Evolutionary conservation across 2,113 vertebrate species (phyloP), one percentile per base, ranked within the genome.

Genomic region (Rhadina sibilatrix): DNA sequence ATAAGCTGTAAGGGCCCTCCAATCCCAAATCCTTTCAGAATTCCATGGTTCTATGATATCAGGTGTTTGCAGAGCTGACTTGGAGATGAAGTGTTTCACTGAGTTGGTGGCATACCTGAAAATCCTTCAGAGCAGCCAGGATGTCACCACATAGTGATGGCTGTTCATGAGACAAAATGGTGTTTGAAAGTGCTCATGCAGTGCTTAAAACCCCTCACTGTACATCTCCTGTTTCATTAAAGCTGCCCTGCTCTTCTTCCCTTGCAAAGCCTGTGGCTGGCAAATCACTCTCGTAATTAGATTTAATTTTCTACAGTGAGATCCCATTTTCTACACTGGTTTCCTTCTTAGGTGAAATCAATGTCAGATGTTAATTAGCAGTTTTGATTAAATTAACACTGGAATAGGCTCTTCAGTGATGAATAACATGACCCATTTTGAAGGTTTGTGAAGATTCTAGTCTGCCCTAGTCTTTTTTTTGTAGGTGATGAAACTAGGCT

Each of bases 391-490:
- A 97, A 96, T 96, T 95, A 94, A 96, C 90, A 72, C 81, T 95
- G 80, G 91, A 96, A 94, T 84, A 93, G 92, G 71, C 40, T 83
- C 37, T 90, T 94, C 90, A 80, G 91, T 94, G 96, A 94, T 97
- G 97, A 96, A 87, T 93, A 96, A 83, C 68, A 57, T 97, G 98
- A 97, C 98, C 98, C 89, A 97, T 92, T 98, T 98, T 95, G 84
- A 46, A 90, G 86, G 57, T 89, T 90, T 94, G 72, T 94, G 89
- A 95, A 96, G 96, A 81, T 91, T 97, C 76, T 70, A 33, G 68
- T 53, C 82, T 88, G 94, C 64, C 94, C 96, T 92, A 47, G 57
- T 59, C 52, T 47, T 30, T 89, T 89, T 89, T 94, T 89, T 97
- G 66, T 90, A 89, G 87, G 74, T 97, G 79, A 96, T 93, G 75